Evolutionary conservation across 1,140 invertebrate genomes (phyloP).

Genomic region (Dreissena polymorpha): DNA sequence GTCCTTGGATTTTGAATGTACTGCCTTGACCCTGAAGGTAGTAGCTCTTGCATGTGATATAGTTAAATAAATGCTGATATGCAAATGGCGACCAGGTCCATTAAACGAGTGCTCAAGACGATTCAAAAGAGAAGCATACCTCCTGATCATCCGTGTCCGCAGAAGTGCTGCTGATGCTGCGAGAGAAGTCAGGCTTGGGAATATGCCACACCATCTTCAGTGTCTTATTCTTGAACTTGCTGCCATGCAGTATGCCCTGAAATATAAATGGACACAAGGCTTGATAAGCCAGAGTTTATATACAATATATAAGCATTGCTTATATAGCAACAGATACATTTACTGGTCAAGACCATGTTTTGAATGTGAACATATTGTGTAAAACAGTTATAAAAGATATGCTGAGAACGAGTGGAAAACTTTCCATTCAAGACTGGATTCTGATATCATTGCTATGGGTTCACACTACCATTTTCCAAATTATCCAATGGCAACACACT

Average conservation of each 20-base stretch:
- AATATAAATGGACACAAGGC: background rate
- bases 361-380: background rate
- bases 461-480: too few species aligned
- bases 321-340: background rate
- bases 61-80: too few species aligned
- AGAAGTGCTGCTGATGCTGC: constrained; percentile 56
- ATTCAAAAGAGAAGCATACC: constrained; percentile 25
- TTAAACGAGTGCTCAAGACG: too few species aligned
- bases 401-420: too few species aligned
- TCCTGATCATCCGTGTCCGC: constrained; percentile 62
- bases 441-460: too few species aligned
- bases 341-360: background rate
- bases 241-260: constrained; percentile 77
- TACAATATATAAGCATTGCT: background rate
- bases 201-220: constrained; percentile 79
- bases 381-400: too few species aligned
- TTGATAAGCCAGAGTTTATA: background rate
- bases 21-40: too few species aligned
- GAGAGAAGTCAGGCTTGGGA: constrained; percentile 63
- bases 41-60: too few species aligned
- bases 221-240: constrained; percentile 78
- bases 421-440: too few species aligned
- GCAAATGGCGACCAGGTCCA: too few species aligned
- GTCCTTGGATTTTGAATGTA: too few species aligned
- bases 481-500: too few species aligned